Evolutionary conservation across 2,888 invertebrate species (phyloP).

Genomic region (Pseudococcus longispinus): DNA sequence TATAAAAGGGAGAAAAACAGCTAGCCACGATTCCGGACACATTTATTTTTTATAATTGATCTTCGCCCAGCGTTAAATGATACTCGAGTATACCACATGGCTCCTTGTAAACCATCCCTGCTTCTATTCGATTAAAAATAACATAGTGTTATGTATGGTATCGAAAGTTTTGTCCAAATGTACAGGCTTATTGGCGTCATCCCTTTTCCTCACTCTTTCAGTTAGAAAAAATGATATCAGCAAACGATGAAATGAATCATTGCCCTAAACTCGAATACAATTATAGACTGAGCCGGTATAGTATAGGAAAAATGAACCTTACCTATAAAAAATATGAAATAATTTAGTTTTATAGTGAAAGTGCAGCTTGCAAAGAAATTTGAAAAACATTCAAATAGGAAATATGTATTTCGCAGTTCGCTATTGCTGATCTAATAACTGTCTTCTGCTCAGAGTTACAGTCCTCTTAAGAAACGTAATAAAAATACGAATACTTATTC

Average conservation of each 20-base stretch:
- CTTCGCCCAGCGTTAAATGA: slow-evolving; percentile 27
- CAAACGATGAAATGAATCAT: no score
- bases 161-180: not conserved
- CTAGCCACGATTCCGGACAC: not conserved
- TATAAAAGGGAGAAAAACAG: slow-evolving; percentile 3
- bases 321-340: not conserved
- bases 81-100: slow-evolving; percentile 27
- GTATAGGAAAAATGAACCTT: not conserved
- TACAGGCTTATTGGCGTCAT: not conserved
- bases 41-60: slow-evolving; percentile 42
- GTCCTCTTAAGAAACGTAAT: slow-evolving; percentile 50
- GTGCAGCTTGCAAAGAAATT: slow-evolving; percentile 9
- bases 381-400: slow-evolving; percentile 39
- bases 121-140: slow-evolving; percentile 40
- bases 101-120: not conserved
- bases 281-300: not conserved
- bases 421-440: slow-evolving; percentile 50
- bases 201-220: not conserved
- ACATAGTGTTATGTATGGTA: not conserved
- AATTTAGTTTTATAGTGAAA: not conserved
- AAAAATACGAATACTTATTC: slow-evolving; percentile 54
- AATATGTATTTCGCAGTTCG: slow-evolving; percentile 33
- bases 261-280: no score
- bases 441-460: slow-evolving; percentile 47
- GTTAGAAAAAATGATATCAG: not conserved